phyloP scores from a whole-genome alignment of 2,113 vertebrate genomes.

The Lathamus discolor region DNA sequence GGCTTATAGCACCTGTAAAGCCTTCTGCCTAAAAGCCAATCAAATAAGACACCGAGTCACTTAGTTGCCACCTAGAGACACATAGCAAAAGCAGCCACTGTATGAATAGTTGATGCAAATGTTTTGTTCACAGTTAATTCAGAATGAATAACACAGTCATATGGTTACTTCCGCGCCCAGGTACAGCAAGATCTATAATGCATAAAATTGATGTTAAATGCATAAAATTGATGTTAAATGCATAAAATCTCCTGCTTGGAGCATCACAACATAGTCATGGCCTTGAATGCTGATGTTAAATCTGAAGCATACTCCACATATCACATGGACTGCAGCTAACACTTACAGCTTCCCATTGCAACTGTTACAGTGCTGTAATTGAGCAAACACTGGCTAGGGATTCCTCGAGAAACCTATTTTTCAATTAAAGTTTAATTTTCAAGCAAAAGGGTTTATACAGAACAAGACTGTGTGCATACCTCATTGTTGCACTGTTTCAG shows the following conservation, averaged over 20 bases:
- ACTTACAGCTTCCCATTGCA: not conserved
- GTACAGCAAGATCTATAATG: slow-evolving; percentile 21
- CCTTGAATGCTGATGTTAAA: slow-evolving; percentile 55
- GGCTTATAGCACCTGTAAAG: not conserved
- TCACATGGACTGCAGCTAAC: not conserved
- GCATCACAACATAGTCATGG: slow-evolving; percentile 30
- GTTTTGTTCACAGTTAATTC: slow-evolving; percentile 51
- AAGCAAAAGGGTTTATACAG: slow-evolving; percentile 27
- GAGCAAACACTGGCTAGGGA: not conserved
- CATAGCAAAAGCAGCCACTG: slow-evolving; percentile 1
- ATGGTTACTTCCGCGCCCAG: not conserved
- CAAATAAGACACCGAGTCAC: slow-evolving; percentile 26
- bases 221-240: slow-evolving; percentile 1
- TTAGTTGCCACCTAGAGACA: slow-evolving; percentile 34
- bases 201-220: slow-evolving; percentile 11
- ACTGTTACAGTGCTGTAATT: not conserved
- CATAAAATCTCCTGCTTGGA: slow-evolving; percentile 28
- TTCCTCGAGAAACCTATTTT: slow-evolving; percentile 35
- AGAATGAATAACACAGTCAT: slow-evolving; percentile 25
- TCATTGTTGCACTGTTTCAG: not conserved
- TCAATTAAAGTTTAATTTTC: slow-evolving; percentile 59
- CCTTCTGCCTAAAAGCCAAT: slow-evolving; percentile 53
- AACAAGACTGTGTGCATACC: not conserved
- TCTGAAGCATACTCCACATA: slow-evolving; percentile 24
- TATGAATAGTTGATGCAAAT: slow-evolving; percentile 29